Evolutionary conservation across 2,113 vertebrate genomes (phyloP).

Genomic region (Dipodomys spectabilis): DNA sequence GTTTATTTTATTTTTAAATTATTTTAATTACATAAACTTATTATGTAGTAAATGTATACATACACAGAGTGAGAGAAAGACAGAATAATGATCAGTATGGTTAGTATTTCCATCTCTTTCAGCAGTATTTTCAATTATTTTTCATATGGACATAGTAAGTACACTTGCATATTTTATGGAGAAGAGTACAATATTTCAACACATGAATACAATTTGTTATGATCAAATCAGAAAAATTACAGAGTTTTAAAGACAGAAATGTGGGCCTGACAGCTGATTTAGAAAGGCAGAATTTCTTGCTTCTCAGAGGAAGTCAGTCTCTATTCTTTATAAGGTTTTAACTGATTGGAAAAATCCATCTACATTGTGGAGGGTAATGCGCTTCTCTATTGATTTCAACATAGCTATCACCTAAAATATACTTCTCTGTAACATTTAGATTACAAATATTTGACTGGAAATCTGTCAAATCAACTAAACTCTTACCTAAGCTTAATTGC

Average conservation of each 20-base stretch:
- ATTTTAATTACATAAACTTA: neutral
- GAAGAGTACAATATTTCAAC: neutral
- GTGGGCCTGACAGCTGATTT: no score
- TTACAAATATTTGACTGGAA: neutral
- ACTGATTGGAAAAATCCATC: neutral
- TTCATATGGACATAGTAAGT: no score
- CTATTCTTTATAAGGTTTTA: neutral
- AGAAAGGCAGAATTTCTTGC: neutral
- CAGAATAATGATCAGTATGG: no score
- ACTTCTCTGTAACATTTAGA: neutral
- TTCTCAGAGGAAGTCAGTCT: neutral
- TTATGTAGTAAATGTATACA: no score
- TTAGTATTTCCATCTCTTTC: no score
- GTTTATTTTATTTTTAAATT: neutral
- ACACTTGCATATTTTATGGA: neutral
- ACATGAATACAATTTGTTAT: neutral
- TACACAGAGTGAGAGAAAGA: no score
- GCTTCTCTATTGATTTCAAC: neutral
- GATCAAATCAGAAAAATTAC: neutral
- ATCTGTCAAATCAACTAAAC: rapidly evolving
- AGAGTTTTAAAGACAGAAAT: no score
- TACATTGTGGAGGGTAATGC: neutral
- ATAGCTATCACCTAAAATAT: neutral
- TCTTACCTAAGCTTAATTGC: neutral
- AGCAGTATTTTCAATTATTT: no score